Base-by-base conservation (phyloP, 1,140 invertebrate species). In the Leptoteleia sp. region DNA sequence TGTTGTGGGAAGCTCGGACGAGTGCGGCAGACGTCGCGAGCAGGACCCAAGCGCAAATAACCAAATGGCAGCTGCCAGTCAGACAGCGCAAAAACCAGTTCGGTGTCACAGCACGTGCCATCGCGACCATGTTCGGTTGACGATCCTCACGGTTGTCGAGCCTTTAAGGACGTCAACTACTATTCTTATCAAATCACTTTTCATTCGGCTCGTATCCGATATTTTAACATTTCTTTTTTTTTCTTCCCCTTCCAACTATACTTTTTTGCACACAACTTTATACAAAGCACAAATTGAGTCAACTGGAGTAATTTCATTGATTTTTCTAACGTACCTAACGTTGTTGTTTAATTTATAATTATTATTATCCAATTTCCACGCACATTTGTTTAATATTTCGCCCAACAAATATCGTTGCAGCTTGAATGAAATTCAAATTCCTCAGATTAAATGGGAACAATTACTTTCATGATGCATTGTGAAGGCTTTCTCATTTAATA, bases 61-160 rank as follows among this genome's bases (percentile, higher is more conserved):
- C 83, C 73, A 86, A 88, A 68, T 86, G 87, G 80, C 86, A 89
- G 80, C 87, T 87, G 31, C 88, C 85, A 76, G 86, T 83, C 9
- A 87, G 72, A 7, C 87, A 65, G 27, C 85, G 82, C 50, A 88
- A 80, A 45, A 86, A 88, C 85, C 87, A 88, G 38, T 81, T 84
- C 4, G 86, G 84, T 62, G 85, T 86, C 87, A 87, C 84, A 48
- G 81, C 85, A 45, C 84, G 85, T 40, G 85, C 81, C 83, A 88
- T 88, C 55, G 81, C 83, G 64, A 88, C 61, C n/a, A 87, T 67
- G 71, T 88, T 89, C 42, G 79, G 65, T 88, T 86, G 40, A 87
- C 82, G 52, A 84, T 71, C 59, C 59, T 43, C 37, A 59, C 40
- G 55, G 57, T 61, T 67, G 59, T 48, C 27, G 48, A 57, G 59